A percentile compares a stretch with the other conserved stretches of the same genome.
These are phyloP conservation scores for Tethya wilhelma DNA, from an alignment of 37 sponge, comb jelly and placozoan species.

Conservation along the genomic window DNA sequence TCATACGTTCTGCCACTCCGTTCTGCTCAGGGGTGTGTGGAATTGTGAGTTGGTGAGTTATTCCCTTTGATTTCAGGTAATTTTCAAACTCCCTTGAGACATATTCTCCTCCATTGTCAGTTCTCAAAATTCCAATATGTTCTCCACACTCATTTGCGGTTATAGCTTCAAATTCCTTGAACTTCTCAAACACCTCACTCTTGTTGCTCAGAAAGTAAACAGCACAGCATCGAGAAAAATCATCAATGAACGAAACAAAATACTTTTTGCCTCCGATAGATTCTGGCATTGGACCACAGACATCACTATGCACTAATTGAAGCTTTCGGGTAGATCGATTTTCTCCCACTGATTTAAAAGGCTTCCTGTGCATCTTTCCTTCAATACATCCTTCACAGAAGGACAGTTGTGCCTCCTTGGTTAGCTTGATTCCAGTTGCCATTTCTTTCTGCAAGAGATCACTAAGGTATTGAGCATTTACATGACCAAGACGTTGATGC, in stretches of 20 bases:
- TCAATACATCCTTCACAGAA: conserved; percentile 70
- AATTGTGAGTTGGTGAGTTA: conserved; percentile 56
- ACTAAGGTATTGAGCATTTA: conserved; percentile 17
- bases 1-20: conserved; percentile 64
- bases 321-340: conserved; percentile 39
- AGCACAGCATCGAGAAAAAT: conserved; percentile 58
- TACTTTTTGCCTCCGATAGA: conserved; percentile 60
- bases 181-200: conserved; percentile 54
- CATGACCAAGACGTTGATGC: conserved; percentile 63
- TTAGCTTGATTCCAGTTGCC: conserved; percentile 28
- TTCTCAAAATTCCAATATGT: conserved; percentile 32
- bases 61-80: conserved; percentile 51
- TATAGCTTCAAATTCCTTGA: conserved; percentile 69
- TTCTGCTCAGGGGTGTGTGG: conserved; percentile 67
- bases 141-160: conserved; percentile 35
- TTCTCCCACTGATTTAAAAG: conserved; percentile 56
- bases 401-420: conserved; percentile 6
- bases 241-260: conserved; percentile 73
- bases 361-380: conserved; percentile 50
- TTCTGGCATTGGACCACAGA: conserved; percentile 65
- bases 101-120: conserved; percentile 68
- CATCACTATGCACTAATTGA: conserved; percentile 64
- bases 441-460: conserved; percentile 7
- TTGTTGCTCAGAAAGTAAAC: conserved; percentile 58
- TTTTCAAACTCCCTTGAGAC: conserved; percentile 45